Evolutionary conservation across 2,888 invertebrate species (phyloP).

Genomic region (Strigamia crassipes): DNA sequence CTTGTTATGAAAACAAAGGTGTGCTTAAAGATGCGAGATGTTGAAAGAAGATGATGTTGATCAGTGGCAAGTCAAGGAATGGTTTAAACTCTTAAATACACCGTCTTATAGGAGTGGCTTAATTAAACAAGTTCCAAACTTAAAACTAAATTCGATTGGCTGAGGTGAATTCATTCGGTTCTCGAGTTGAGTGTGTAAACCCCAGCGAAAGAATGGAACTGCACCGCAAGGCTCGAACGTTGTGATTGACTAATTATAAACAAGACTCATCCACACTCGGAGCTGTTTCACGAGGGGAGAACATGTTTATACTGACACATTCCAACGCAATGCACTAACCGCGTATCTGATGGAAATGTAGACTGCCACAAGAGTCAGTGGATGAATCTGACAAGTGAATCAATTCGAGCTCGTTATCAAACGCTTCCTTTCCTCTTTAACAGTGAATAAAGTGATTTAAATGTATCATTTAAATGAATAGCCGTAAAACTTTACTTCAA

Average conservation of each 20-base stretch:
- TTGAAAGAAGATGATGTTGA: not conserved
- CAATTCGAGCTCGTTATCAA: not conserved
- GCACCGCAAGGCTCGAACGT: not conserved
- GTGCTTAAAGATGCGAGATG: not conserved
- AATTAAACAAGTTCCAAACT: not conserved
- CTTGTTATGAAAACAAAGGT: not conserved
- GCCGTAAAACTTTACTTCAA: not conserved
- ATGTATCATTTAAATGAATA: not conserved
- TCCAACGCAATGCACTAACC: not conserved
- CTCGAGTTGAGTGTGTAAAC: not conserved
- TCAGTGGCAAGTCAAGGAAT: not conserved
- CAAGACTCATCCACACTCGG: slow-evolving; percentile 21
- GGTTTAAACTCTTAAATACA: not conserved
- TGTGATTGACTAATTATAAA: slow-evolving; percentile 30
- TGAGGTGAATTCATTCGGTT: slow-evolving; percentile 7
- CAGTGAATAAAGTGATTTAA: not conserved
- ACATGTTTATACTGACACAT: slow-evolving; percentile 23
- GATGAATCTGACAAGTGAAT: not conserved
- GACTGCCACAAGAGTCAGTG: not conserved
- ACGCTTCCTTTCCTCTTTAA: not conserved
- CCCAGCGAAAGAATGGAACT: not conserved
- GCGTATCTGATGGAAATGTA: not conserved
- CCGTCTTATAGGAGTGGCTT: not conserved
- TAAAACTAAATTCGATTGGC: not conserved
- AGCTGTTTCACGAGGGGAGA: slow-evolving; percentile 4